Evolutionary conservation across 2,888 invertebrate genomes (phyloP).

Genomic region (Tenthredo amoena): DNA sequence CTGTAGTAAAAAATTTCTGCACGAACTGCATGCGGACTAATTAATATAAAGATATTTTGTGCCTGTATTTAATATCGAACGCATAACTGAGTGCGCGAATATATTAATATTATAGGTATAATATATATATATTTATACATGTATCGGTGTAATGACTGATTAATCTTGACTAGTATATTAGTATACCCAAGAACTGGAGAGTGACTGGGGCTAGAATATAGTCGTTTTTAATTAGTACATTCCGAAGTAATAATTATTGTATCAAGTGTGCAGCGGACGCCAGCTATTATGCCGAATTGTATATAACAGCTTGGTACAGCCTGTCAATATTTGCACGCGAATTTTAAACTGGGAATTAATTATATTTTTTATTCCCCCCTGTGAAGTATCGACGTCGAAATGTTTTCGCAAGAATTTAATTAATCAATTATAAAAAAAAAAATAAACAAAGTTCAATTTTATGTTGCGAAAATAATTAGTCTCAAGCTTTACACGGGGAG

Average conservation of each 20-base stretch:
- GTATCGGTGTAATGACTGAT: background rate
- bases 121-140: background rate
- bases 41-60: background rate
- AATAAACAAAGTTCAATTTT: background rate
- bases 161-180: conserved; percentile 2
- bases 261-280: background rate
- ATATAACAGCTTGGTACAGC: background rate
- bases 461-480: too few relatives aligned
- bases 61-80: background rate
- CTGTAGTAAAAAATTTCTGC: conserved; percentile 68
- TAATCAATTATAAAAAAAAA: background rate
- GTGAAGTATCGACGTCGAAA: background rate
- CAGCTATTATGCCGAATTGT: background rate
- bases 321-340: background rate
- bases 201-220: background rate
- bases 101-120: background rate
- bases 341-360: background rate
- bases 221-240: conserved; percentile 5
- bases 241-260: background rate
- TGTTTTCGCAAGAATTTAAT: background rate
- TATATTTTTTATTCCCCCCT: background rate
- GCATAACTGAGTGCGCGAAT: background rate
- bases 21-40: background rate
- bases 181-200: background rate
- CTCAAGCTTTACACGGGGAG: background rate